Percentiles rank a stretch among this genome's conserved stretches.
These are phyloP conservation scores for Elysia chlorotica DNA, from an alignment of 1,140 invertebrate genomes.

Conservation along the genomic window DNA sequence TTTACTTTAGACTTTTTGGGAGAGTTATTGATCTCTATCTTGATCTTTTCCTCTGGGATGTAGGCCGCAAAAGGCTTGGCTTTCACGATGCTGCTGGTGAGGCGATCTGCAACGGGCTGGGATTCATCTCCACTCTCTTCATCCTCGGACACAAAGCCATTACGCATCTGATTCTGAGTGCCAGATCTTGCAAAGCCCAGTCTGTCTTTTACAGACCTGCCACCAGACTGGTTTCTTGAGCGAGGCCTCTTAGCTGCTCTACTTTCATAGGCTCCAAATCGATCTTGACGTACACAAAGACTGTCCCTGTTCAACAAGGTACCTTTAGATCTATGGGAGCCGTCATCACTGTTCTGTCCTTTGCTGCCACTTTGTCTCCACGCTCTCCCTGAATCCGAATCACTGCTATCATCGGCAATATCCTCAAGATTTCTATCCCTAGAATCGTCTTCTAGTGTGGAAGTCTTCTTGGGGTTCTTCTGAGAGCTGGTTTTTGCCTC, in stretches of 20 bases:
- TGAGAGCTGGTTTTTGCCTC: not conserved
- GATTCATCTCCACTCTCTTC: slow-evolving; percentile 4
- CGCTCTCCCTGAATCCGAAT: slow-evolving; percentile 21
- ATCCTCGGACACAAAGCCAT: not conserved
- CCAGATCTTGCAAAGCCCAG: not conserved
- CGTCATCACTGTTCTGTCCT: not conserved
- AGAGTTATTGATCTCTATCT: not conserved
- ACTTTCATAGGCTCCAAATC: too few species aligned
- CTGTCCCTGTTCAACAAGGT: not conserved
- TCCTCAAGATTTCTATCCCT: not conserved
- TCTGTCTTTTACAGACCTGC: not conserved
- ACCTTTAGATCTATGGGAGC: not conserved
- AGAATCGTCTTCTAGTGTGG: not conserved
- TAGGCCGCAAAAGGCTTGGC: slow-evolving; percentile 8
- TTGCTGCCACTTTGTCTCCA: slow-evolving; percentile 25
- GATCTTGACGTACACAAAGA: too few species aligned
- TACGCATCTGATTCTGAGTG: not conserved
- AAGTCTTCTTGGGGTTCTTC: too few species aligned
- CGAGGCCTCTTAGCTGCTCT: too few species aligned
- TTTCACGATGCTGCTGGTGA: slow-evolving; percentile 15
- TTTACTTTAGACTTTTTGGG: slow-evolving; percentile 1
- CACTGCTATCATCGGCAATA: slow-evolving; percentile 22
- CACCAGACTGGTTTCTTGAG: not conserved
- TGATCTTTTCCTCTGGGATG: slow-evolving; percentile 11
- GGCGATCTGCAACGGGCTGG: not conserved